Percentiles rank a stretch among this genome's conserved stretches.
Conservation (phyloP, 2,797 vertebrate genomes). For the Falco columbarius region DNA sequence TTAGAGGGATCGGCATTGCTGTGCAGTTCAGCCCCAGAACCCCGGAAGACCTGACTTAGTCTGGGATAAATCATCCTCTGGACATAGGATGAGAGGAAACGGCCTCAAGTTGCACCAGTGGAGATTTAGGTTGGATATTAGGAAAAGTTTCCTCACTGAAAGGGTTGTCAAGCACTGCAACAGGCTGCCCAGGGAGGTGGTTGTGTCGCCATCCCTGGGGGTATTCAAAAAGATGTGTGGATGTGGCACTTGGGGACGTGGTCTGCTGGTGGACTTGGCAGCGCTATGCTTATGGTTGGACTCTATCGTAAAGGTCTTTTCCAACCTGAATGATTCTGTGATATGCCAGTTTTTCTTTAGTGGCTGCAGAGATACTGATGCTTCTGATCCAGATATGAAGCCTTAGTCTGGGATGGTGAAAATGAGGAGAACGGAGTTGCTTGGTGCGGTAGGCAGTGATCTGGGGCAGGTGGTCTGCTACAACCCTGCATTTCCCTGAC, state of each 20-base stretch:
- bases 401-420: background rate
- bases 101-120: background rate
- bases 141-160: background rate
- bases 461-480: background rate
- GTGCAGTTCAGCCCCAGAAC: background rate
- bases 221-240: accelerated
- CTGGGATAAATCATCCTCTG: background rate
- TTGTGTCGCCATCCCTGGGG: background rate
- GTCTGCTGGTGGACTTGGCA: background rate
- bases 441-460: accelerated
- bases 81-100: background rate
- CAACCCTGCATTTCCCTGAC: accelerated
- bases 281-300: background rate
- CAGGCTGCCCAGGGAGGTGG: background rate
- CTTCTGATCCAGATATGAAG: background rate
- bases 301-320: background rate
- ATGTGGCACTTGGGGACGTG: accelerated
- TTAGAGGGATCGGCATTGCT: accelerated
- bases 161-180: background rate
- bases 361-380: background rate
- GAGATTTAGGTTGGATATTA: background rate
- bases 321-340: background rate
- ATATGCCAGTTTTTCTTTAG: background rate
- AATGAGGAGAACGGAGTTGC: background rate
- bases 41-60: background rate